Base-by-base conservation (phyloP, 2,888 invertebrate genomes). In the Aphidoletes aphidimyza region DNA sequence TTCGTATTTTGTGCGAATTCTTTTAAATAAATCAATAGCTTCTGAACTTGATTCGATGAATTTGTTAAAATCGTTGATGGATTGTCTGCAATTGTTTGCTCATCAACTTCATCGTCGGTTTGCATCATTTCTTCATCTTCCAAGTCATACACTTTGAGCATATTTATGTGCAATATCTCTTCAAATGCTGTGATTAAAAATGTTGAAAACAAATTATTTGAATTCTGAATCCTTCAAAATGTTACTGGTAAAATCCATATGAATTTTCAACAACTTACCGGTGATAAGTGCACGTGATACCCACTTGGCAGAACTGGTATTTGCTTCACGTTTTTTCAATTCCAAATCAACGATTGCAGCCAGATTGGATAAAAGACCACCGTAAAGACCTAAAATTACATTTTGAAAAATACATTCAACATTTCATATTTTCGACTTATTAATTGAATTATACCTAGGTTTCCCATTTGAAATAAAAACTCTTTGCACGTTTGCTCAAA, bases 11-110 rank as follows among this genome's bases (percentile, higher is more conserved):
- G n/a, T 26, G 8, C 34, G 8, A 26, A 39, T 39, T 59, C 22
- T 19, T 91, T 91, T 11, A 97, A 88, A 85, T 94, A 90, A 0
- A 91, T 89, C 0, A 96, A 88, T 45, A 97, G 88, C 49, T 91
- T 88, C 3, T 91, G 86, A 0, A 97, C 88, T 90, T 95, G 95
- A 22, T 93, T 90, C 0, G 94, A 93, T 0, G 94, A 93, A 89
- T 91, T 92, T 87, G 90, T 91, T 2, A 91, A 84, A 30, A 95
- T 92, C 0, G n/a, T 81, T 19, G 22, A 11, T 22, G n/a, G 54
- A 39, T 88, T 87, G 1, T 86, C 78, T 0, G 86, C 86, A n/a
- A 37, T n/a, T 49, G 87, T 85, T 11, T 86, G 85, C 22, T 87
- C 87, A 3, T 86, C 19, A 17, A 85, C 84, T 87, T 89, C 90